Base-by-base conservation (phyloP, 2,113 vertebrate genomes). In the Ia io region DNA sequence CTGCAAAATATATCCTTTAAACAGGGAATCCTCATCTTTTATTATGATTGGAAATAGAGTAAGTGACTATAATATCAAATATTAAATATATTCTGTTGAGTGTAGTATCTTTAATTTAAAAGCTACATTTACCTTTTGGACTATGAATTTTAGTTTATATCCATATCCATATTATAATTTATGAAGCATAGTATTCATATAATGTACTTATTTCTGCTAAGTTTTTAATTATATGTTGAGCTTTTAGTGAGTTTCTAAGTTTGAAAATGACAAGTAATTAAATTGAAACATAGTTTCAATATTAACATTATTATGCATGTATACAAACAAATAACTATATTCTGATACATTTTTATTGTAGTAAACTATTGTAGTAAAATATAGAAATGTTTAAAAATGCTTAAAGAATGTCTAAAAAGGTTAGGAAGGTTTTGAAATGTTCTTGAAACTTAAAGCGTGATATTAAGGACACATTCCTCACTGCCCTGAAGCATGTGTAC, bases 141-240 rank as follows among this genome's bases (percentile, higher is more conserved):
- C 16, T 82, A 37, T 93, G 25, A 88, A 78, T 89, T 96, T 96
- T 90, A 37, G 11, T 83, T 84, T 92, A 70, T 47, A 74, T 94
- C 10, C 12, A 32, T 65, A 59, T 80, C 17, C 10, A 20, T 9
- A 59, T 85, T 86, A 79, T 88, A 69, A 74, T 49, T 73, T 78
- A 85, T 56, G 22, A 6, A 63, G n/a, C 18, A 59, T 12, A 82
- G 2, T 70, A 70, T 30, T 79, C 51, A 74, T 63, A 82, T n/a
- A 74, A 37, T 69, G 32, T 35, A 63, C 6, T 80, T 89, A 79
- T 47, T 79, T 95, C 51, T 89, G 13, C 84, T 30, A 69, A 85
- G 18, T 74, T 90, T 96, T 80, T 69, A 9, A 82, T 49, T 93
- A 56, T 1, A 77, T 85, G 22, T 84, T 79, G 44, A 71, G 51